A percentile compares a stretch with the other conserved stretches of the same genome.
phyloP scores from a whole-genome alignment of 2,113 vertebrate genomes.

The Alouatta palliata region DNA sequence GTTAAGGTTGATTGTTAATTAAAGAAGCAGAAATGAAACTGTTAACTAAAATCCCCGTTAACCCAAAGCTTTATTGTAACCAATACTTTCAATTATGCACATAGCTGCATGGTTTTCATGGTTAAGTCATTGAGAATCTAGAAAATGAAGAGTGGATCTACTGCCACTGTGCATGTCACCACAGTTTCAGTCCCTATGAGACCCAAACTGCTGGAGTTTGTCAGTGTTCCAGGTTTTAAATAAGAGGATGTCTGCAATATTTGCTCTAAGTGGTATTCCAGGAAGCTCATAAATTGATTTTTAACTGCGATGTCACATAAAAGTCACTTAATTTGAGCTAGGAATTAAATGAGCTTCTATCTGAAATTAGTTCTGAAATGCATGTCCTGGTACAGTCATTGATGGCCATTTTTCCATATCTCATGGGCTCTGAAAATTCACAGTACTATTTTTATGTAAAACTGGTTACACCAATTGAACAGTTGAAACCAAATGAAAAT shows the following conservation, averaged over 20 bases:
- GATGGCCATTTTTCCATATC: not conserved
- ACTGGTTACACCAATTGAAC: not conserved
- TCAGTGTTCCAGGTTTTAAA: constrained; percentile 66
- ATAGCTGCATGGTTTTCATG: not conserved
- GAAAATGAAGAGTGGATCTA: constrained; percentile 34
- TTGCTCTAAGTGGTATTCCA: constrained; percentile 56
- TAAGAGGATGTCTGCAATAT: constrained; percentile 40
- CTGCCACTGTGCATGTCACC: not conserved
- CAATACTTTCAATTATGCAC: not conserved
- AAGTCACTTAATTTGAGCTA: constrained; percentile 59
- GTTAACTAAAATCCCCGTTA: constrained; percentile 1
- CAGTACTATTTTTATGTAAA: not conserved
- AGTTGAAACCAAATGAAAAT: not conserved
- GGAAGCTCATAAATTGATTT: constrained; percentile 59
- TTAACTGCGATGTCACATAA: constrained; percentile 50
- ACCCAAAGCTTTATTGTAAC: constrained; percentile 33
- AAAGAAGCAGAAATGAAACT: not conserved
- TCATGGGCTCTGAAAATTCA: constrained; percentile 32
- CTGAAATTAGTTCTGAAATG: constrained; percentile 27
- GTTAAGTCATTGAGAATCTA: constrained; percentile 8
- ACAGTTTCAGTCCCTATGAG: constrained; percentile 50
- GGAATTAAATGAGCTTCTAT: constrained; percentile 29
- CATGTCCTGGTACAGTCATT: not conserved
- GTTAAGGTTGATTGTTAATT: constrained; percentile 38
- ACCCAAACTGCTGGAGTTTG: constrained; percentile 15